Conservation (phyloP, 2,888 invertebrate genomes). For the Lottia scabra region DNA sequence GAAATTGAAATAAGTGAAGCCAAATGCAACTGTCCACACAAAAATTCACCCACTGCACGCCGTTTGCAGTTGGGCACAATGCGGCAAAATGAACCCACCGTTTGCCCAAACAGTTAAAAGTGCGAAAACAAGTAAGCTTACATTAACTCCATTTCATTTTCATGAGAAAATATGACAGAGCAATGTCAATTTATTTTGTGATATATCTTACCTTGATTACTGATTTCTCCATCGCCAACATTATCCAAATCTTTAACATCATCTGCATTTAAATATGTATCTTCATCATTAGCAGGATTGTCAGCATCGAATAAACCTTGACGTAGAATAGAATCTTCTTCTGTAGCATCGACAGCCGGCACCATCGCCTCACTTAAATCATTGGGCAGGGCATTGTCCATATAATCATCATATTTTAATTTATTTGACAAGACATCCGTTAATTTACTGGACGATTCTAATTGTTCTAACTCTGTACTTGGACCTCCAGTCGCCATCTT, state of each 20-base stretch:
- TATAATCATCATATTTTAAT: neutral
- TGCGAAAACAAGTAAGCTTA: too few species aligned
- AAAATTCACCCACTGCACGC: too few species aligned
- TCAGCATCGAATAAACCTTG: constrained; percentile 12
- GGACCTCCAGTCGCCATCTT: neutral
- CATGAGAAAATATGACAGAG: too few species aligned
- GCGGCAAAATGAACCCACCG: too few species aligned
- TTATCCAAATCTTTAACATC: constrained; percentile 22
- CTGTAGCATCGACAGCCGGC: constrained; percentile 16
- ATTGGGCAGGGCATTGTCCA: neutral
- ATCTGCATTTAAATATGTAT: constrained; percentile 26
- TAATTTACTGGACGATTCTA: neutral
- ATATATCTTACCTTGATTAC: constrained; percentile 23
- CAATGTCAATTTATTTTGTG: constrained; percentile 19
- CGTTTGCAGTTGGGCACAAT: too few species aligned
- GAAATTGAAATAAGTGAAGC: too few species aligned
- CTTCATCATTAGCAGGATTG: constrained; percentile 31
- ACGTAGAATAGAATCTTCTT: constrained; percentile 23
- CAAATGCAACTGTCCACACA: too few species aligned
- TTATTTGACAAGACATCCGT: neutral
- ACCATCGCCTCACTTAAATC: neutral
- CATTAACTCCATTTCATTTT: too few species aligned
- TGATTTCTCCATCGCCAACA: constrained; percentile 15
- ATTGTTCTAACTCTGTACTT: neutral
- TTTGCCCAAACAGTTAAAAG: too few species aligned